phyloP scores from a whole-genome alignment of 2,113 vertebrate species.

The Myotis brandtii region DNA sequence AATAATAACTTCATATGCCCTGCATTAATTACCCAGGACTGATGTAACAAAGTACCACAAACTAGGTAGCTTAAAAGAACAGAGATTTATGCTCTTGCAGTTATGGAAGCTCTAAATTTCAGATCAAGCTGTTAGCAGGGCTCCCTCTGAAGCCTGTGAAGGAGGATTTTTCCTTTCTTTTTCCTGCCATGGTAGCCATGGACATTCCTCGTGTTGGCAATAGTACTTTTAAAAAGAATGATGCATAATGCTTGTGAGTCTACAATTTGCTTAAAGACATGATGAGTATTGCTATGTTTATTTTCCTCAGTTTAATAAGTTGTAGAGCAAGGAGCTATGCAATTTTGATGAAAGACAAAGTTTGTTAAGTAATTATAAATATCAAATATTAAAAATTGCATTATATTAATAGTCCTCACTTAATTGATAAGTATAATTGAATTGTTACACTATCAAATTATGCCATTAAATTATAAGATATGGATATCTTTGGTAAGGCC shows the following conservation, averaged over 20 bases:
- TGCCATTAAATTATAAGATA: not conserved
- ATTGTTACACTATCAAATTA: not conserved
- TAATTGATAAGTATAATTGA: not conserved
- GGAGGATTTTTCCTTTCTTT: not conserved
- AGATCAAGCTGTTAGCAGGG: not conserved
- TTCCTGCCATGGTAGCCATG: not conserved
- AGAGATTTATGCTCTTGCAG: not conserved
- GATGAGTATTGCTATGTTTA: not conserved
- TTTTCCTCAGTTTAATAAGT: not conserved
- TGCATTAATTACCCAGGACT: not conserved
- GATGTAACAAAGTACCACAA: not conserved
- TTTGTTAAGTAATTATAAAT: not conserved
- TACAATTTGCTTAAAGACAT: not conserved
- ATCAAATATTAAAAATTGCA: slow-evolving; percentile 2
- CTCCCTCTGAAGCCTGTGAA: not conserved
- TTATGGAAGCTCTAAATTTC: not conserved
- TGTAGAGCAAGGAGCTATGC: not conserved
- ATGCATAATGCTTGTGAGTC: not conserved
- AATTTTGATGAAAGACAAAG: not conserved
- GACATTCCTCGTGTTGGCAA: not conserved
- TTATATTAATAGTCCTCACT: not conserved
- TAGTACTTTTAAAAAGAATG: not conserved
- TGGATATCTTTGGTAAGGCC: too few relatives aligned
- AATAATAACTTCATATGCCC: not conserved
- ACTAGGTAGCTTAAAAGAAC: not conserved